Evolutionary conservation across 2,888 invertebrate species (phyloP).

Genomic region (Dasysyrphus albostriatus): DNA sequence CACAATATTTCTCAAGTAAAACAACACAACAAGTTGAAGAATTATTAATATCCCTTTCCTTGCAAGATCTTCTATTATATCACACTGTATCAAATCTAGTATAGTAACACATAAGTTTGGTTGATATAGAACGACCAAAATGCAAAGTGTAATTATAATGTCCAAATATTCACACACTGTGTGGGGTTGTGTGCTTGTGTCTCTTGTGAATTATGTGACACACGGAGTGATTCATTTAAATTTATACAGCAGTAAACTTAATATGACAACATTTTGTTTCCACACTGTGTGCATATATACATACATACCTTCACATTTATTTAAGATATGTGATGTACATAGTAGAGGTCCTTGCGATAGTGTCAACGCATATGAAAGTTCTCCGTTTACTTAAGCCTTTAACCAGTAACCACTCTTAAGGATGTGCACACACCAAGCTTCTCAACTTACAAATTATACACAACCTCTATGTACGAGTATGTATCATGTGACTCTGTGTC

Average conservation of each 20-base stretch:
- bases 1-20: conserved; percentile 57
- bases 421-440: conserved; percentile 63
- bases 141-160: conserved; percentile 76
- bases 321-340: not conserved
- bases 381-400: conserved; percentile 62
- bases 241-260: conserved; percentile 66
- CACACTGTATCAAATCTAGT: not conserved
- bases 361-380: conserved; percentile 48
- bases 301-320: not conserved
- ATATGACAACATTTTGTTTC: conserved; percentile 50
- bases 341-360: conserved; percentile 20
- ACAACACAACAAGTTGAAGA: conserved; percentile 67
- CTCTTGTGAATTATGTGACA: conserved; percentile 64
- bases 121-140: conserved; percentile 22
- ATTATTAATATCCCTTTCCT: conserved; percentile 53
- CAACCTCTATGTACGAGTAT: conserved; percentile 6
- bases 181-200: not conserved
- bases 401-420: conserved; percentile 65
- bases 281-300: too few relatives aligned
- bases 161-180: conserved; percentile 74
- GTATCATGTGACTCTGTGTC: not conserved
- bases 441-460: conserved; percentile 66
- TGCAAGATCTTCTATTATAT: conserved; percentile 6
- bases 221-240: conserved; percentile 69
- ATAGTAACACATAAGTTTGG: not conserved